phyloP scores from a whole-genome alignment of 2,113 vertebrate genomes.

The Campylomormyrus tamandua region DNA sequence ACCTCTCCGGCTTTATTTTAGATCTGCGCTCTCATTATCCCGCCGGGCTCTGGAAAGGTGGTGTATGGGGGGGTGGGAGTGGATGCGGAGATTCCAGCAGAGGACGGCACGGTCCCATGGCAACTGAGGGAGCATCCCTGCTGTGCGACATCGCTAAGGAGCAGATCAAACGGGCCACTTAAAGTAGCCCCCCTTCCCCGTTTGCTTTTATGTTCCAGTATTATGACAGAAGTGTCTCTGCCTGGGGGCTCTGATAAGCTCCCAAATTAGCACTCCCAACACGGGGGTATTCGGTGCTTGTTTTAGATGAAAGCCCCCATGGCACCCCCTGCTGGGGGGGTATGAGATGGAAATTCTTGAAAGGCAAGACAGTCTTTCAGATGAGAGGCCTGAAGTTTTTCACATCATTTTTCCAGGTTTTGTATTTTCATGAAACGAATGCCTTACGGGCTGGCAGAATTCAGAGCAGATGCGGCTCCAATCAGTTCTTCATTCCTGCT shows the following conservation, averaged over 20 bases:
- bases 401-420: not conserved
- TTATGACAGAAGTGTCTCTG: constrained; percentile 25
- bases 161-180: constrained; percentile 37
- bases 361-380: not conserved
- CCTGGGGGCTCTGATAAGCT: constrained; percentile 30
- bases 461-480: not conserved
- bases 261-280: constrained; percentile 21
- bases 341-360: not conserved
- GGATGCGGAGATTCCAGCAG: constrained; percentile 10
- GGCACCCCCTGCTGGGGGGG: not conserved
- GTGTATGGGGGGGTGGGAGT: not conserved
- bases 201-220: constrained; percentile 29
- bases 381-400: constrained; percentile 1
- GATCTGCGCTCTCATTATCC: constrained; percentile 8
- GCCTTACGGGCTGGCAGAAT: not conserved
- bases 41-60: not conserved
- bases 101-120: constrained; percentile 12
- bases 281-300: constrained; percentile 6
- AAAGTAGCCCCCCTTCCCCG: not conserved
- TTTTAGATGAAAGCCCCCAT: constrained; percentile 11
- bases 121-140: constrained; percentile 28
- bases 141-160: constrained; percentile 22
- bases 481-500: not conserved
- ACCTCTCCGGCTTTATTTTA: constrained; percentile 9
- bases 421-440: not conserved